phyloP scores from a whole-genome alignment of 2,888 invertebrate genomes.

The Microchrysa polita region DNA sequence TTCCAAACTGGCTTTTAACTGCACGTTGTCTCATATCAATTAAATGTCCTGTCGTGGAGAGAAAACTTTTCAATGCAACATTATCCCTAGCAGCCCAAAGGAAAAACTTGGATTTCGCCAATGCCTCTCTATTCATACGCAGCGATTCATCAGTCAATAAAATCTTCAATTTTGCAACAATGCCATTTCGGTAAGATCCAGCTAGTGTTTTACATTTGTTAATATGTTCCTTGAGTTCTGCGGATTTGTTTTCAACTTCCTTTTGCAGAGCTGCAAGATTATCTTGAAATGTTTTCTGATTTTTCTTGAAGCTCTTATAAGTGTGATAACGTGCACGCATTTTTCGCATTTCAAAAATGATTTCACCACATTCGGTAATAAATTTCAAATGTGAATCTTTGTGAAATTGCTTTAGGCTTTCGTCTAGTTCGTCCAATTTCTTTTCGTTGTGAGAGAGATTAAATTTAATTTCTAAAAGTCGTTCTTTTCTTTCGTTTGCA shows the following conservation, averaged over 20 bases:
- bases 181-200: background rate
- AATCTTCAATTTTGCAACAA: no score
- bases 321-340: background rate
- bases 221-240: background rate
- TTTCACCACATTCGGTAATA: conserved; percentile 4
- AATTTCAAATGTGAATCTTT: background rate
- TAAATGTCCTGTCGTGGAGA: background rate
- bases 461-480: background rate
- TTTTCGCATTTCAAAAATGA: conserved; percentile 3
- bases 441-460: background rate
- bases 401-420: background rate
- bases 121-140: background rate
- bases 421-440: background rate
- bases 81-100: background rate
- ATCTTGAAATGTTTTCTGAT: background rate
- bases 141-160: background rate
- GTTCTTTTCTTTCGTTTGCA: background rate
- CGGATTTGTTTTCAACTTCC: no score
- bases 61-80: background rate
- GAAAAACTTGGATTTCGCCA: background rate
- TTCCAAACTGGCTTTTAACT: no score
- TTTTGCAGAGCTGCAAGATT: background rate
- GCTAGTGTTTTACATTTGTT: background rate
- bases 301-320: background rate
- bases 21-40: no score